Evolutionary conservation across 2,113 vertebrate genomes (phyloP).

Genomic region (Typhlomys cinereus): DNA sequence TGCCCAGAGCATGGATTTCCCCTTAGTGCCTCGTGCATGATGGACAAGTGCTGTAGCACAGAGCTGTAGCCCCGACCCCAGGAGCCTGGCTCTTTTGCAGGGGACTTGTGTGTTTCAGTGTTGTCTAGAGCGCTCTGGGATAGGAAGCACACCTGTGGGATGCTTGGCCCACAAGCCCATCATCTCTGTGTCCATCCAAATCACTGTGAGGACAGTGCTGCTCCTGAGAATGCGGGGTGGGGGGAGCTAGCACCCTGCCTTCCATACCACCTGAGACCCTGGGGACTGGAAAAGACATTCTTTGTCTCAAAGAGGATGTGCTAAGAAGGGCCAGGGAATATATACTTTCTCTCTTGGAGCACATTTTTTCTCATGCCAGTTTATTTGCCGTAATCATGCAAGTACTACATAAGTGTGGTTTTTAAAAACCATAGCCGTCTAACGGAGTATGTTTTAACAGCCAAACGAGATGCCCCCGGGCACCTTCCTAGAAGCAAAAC

Average conservation of each 20-base stretch:
- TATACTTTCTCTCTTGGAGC: background rate
- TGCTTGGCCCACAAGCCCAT: background rate
- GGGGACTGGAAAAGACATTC: background rate
- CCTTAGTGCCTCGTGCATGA: background rate
- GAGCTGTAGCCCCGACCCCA: background rate
- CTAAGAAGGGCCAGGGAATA: no score
- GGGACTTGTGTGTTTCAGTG: background rate
- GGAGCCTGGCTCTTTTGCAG: background rate
- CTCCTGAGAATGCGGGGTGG: background rate
- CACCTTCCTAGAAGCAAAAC: background rate
- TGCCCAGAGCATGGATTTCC: background rate
- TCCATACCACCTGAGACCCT: background rate
- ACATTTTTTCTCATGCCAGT: background rate
- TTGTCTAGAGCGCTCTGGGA: background rate
- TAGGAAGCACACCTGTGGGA: background rate
- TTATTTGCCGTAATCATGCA: background rate
- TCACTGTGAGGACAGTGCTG: background rate
- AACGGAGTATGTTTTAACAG: background rate
- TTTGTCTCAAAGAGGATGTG: background rate
- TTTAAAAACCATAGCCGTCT: background rate
- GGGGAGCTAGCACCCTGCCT: background rate
- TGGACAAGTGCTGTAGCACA: no score
- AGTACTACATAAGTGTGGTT: background rate
- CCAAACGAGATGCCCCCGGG: background rate
- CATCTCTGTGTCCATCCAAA: background rate